A percentile compares a stretch with the other conserved stretches of the same genome.
Conservation (phyloP, 2,888 invertebrate genomes). For the Galerucella calmariensis region DNA sequence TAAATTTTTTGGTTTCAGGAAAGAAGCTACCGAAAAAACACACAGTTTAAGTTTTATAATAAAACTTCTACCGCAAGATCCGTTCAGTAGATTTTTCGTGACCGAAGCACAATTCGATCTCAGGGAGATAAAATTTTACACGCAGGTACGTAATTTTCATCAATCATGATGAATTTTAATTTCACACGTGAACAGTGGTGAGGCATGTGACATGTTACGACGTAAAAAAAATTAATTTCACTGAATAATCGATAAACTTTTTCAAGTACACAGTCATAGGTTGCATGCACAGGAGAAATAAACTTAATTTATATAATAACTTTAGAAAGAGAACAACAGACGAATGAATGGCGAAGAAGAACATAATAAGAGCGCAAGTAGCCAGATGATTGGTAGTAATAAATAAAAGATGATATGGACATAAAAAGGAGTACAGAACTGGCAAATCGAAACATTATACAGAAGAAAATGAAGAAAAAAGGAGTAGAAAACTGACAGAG, state of each 20-base stretch:
- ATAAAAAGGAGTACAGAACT: no score
- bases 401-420: no score
- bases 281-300: not conserved
- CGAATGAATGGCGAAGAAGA: no score
- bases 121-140: slow-evolving; percentile 84
- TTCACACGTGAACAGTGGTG: slow-evolving; percentile 8
- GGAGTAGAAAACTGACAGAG: no score
- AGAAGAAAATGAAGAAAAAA: no score
- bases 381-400: no score
- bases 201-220: not conserved
- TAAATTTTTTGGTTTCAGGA: slow-evolving; percentile 48
- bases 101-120: slow-evolving; percentile 86
- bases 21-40: slow-evolving; percentile 51
- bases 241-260: not conserved
- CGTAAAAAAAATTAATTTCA: not conserved
- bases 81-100: slow-evolving; percentile 82
- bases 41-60: slow-evolving; percentile 71
- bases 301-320: not conserved
- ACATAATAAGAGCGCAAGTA: no score
- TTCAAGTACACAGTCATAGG: no score
- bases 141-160: slow-evolving; percentile 69
- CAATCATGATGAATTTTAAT: slow-evolving; percentile 10
- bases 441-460: no score
- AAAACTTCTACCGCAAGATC: slow-evolving; percentile 82
- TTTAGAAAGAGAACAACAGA: no score